A percentile compares a stretch with the other conserved stretches of the same genome.
phyloP scores from a whole-genome alignment of 2,888 invertebrate species.

The Apantesis nais region DNA sequence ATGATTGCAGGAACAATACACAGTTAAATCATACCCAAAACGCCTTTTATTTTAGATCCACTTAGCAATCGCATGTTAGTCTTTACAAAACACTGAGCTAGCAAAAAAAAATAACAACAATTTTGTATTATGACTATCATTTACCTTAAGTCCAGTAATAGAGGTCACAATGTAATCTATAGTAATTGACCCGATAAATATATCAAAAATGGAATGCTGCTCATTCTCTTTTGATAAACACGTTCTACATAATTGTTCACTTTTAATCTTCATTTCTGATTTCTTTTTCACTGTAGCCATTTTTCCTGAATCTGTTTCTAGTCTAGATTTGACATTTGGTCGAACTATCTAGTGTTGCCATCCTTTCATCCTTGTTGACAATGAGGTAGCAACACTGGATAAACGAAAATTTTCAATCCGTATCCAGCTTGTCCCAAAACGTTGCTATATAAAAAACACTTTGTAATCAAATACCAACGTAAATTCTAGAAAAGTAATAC shows the following conservation, averaged over 20 bases:
- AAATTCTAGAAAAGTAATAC: too few relatives aligned
- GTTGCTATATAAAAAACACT: too few relatives aligned
- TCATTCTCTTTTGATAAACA: conserved; percentile 72
- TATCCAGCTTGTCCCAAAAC: too few relatives aligned
- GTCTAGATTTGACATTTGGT: not conserved
- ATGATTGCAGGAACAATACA: not conserved
- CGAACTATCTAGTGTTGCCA: not conserved
- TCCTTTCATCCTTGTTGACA: not conserved
- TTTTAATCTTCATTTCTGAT: conserved; percentile 58
- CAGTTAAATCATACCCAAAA: not conserved
- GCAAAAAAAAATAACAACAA: not conserved
- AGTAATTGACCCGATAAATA: conserved; percentile 54
- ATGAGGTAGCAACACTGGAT: not conserved
- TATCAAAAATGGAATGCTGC: conserved; percentile 68
- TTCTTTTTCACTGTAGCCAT: conserved; percentile 54
- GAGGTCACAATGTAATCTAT: conserved; percentile 62
- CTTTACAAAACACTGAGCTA: not conserved
- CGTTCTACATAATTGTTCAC: conserved; percentile 74
- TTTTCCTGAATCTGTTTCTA: conserved; percentile 19
- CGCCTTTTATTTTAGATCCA: too few relatives aligned
- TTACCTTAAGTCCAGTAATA: conserved; percentile 72
- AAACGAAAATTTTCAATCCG: too few relatives aligned
- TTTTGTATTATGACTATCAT: not conserved
- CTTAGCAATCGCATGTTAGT: not conserved
- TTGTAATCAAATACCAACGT: too few relatives aligned